Evolutionary conservation across 2,888 invertebrate genomes (phyloP), one percentile per base, ranked within the genome.

Genomic region (Cosmopolites sordidus): DNA sequence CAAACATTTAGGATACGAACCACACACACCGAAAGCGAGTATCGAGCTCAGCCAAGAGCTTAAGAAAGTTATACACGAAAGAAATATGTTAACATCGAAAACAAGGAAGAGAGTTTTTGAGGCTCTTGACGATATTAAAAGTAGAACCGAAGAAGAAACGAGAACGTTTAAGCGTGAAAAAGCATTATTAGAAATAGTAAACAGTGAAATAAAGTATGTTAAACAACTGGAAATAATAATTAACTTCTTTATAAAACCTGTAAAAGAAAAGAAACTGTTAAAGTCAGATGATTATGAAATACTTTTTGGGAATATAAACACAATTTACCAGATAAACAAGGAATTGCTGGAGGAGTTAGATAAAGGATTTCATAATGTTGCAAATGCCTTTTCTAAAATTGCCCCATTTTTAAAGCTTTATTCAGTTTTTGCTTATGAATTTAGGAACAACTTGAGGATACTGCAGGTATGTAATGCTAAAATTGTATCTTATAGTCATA

Each of bases 331-430:
- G 65, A 73, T 85, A 2, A 85, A 84, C 67, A 77, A 78, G 1
- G 81, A 83, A 64, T 72, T 85, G 6, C 67, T 84, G 4, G 73
- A 75, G 5, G 80, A 83, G 64, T 68, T 86, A 43, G 78, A 79
- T 60, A 63, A 73, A 5, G 75, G 80, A 62, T 70, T 76, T 54
- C 77, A 80, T 22, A 80, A 83, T 67, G 77, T 87, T 5, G 82
- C 83, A 0, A 71, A 75, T 44, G 84, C 86, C 0, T 88, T 89
- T 69, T 75, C 80, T 0, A 83, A 81, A 66, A 78, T 89, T 56
- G 87, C 85, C 1, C 89, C 89, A 2, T 89, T 84, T 68, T 82
- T 89, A 47, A 89, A 89, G 70, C 69, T 88, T 14, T 89, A 89
- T 67, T 86, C 88, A 0, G 82, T 83, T 0, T 89, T 89, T 69